These are phyloP conservation scores for Reinhardtius hippoglossoides DNA, from an alignment of 2,113 vertebrate genomes.

Conservation along the genomic window DNA sequence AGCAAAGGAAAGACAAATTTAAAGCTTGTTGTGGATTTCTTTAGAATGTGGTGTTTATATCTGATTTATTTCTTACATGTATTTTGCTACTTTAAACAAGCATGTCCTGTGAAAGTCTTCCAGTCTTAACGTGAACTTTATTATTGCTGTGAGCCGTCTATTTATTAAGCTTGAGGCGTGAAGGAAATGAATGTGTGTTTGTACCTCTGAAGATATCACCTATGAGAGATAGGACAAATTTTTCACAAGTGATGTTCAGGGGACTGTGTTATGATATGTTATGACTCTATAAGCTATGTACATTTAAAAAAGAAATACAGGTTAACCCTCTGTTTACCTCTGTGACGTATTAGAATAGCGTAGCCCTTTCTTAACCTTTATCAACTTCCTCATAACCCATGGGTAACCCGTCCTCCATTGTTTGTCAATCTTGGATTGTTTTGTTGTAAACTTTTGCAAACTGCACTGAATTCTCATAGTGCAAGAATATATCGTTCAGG, in stretches of 20 bases:
- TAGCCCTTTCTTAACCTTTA: conserved; percentile 43
- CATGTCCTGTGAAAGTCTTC: conserved; percentile 81
- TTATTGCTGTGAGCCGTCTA: conserved; percentile 64
- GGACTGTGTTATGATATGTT: conserved; percentile 24
- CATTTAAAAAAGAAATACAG: conserved; percentile 12
- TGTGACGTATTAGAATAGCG: conserved; percentile 42
- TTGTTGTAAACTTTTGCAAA: conserved; percentile 33
- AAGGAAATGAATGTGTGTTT: conserved; percentile 25
- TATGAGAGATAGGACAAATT: conserved; percentile 19
- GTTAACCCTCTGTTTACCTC: conserved; percentile 58
- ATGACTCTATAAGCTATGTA: conserved; percentile 68
- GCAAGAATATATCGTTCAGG: conserved; percentile 64
- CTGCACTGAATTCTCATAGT: conserved; percentile 30
- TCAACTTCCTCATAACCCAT: conserved; percentile 45
- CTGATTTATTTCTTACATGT: conserved; percentile 62
- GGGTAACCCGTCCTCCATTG: conserved; percentile 19
- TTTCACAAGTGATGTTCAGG: conserved; percentile 25
- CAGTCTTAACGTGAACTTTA: conserved; percentile 67
- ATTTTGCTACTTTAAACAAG: conserved; percentile 70
- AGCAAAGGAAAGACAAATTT: conserved; percentile 63
- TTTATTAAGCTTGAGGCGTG: conserved; percentile 54
- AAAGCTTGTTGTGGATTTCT: conserved; percentile 56
- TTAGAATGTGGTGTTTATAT: conserved; percentile 66
- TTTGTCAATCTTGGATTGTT: conserved; percentile 39
- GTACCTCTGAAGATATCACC: conserved; percentile 29